Conservation (phyloP, 1,140 invertebrate genomes). For the Goniozus legneri region DNA sequence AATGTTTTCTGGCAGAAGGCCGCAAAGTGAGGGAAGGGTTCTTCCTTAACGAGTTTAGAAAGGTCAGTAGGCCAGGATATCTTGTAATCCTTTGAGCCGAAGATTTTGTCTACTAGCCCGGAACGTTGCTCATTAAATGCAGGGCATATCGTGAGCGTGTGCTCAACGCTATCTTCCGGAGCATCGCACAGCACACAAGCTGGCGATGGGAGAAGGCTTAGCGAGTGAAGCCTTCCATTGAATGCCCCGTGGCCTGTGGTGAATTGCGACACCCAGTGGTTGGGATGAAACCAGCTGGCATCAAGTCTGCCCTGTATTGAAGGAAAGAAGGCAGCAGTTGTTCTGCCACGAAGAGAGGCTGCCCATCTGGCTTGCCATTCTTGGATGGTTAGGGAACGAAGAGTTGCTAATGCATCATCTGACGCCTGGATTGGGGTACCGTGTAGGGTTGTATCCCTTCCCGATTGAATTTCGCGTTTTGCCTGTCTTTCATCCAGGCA, state of each 20-base stretch:
- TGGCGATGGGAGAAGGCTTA: background rate
- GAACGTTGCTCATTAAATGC: too few relatives aligned
- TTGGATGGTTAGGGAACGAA: background rate
- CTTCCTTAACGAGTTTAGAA: too few relatives aligned
- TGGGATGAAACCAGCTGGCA: background rate
- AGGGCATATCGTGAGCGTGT: too few relatives aligned
- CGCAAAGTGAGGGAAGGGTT: too few relatives aligned
- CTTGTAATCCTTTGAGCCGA: too few relatives aligned
- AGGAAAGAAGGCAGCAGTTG: conserved; percentile 5
- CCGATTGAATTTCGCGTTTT: background rate
- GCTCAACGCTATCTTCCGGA: too few relatives aligned
- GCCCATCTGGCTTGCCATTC: conserved; percentile 15
- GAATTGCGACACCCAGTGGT: conserved; percentile 5
- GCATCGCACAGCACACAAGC: too few relatives aligned
- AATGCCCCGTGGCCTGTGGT: conserved; percentile 7
- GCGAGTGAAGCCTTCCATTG: background rate
- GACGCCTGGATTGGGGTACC: background rate
- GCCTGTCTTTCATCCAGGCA: background rate
- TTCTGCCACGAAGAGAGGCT: background rate
- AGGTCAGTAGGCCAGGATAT: too few relatives aligned
- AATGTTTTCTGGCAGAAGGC: too few relatives aligned
- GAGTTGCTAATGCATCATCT: background rate
- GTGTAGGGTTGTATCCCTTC: background rate
- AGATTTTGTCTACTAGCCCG: too few relatives aligned
- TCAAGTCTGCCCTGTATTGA: background rate